Percentiles rank a stretch among this genome's conserved stretches.
phyloP scores from a whole-genome alignment of 2,797 vertebrate species.

The Potorous gilbertii region DNA sequence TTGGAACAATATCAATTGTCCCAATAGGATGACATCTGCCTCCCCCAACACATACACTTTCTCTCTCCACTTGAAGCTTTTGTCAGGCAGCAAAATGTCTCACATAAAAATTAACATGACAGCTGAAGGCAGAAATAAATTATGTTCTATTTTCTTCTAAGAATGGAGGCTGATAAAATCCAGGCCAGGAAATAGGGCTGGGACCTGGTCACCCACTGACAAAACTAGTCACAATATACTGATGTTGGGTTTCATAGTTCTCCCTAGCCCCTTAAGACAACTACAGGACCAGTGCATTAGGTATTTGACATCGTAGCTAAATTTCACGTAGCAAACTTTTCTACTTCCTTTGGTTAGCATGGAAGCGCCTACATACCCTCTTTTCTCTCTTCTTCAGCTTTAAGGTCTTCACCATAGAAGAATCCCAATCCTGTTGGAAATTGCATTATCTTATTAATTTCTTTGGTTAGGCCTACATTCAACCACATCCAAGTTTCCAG shows the following conservation, averaged over 20 bases:
- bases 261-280: background rate
- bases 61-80: constrained; percentile 54
- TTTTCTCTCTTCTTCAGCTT: constrained; percentile 95
- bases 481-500: constrained; percentile 42
- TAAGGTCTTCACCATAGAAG: constrained; percentile 90
- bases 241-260: background rate
- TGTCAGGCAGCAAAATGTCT: constrained; percentile 55
- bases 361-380: constrained; percentile 87
- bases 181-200: constrained; percentile 29
- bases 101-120: constrained; percentile 66
- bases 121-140: constrained; percentile 58
- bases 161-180: constrained; percentile 42
- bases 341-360: constrained; percentile 19
- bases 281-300: constrained; percentile 25
- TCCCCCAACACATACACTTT: background rate
- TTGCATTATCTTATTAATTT: constrained; percentile 66
- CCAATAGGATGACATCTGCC: constrained; percentile 31
- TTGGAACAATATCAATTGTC: constrained; percentile 41
- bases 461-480: constrained; percentile 41
- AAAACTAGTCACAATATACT: background rate
- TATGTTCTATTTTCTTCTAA: constrained; percentile 25
- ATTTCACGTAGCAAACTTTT: constrained; percentile 41
- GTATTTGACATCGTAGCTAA: constrained; percentile 6
- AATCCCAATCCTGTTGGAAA: constrained; percentile 94
- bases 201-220: constrained; percentile 27